A percentile compares a stretch with the other conserved stretches of the same genome.
phyloP scores from a whole-genome alignment of 2,888 invertebrate genomes.

The Agriopis leucophaearia region DNA sequence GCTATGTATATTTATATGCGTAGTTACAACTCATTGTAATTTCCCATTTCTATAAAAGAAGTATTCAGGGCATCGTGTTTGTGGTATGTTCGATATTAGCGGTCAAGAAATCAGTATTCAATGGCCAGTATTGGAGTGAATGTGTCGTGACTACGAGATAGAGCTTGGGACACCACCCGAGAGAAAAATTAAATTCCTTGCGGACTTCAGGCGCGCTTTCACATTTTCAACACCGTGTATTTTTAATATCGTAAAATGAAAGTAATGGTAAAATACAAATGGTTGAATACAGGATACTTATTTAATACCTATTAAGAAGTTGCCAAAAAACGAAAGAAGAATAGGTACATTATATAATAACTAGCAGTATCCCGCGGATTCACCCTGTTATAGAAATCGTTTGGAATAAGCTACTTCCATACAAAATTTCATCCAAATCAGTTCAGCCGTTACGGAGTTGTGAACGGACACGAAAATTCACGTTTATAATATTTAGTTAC shows the following conservation, averaged over 20 bases:
- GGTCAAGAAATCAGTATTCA: conserved; percentile 69
- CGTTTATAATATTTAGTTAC: background rate
- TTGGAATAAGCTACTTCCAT: too few relatives aligned
- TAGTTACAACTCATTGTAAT: background rate
- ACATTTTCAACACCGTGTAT: conserved; percentile 45
- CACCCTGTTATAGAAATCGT: too few relatives aligned
- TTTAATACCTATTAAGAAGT: background rate
- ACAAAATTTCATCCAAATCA: too few relatives aligned
- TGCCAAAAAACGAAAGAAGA: background rate
- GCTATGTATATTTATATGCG: too few relatives aligned
- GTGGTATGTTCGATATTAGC: conserved; percentile 41
- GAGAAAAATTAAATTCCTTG: conserved; percentile 77
- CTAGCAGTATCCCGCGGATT: too few relatives aligned
- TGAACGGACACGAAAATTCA: too few relatives aligned
- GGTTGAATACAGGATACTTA: background rate
- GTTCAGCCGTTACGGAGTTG: too few relatives aligned
- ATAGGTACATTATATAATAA: too few relatives aligned
- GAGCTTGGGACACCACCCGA: conserved; percentile 51
- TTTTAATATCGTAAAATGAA: conserved; percentile 30
- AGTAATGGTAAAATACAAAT: conserved; percentile 10
- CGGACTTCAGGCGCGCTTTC: conserved; percentile 52
- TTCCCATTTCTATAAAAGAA: conserved; percentile 1
- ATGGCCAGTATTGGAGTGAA: conserved; percentile 64
- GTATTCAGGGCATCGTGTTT: conserved; percentile 12
- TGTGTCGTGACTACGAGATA: conserved; percentile 57